Base-by-base conservation (phyloP, 2,888 invertebrate genomes). In the Idaea straminata region DNA sequence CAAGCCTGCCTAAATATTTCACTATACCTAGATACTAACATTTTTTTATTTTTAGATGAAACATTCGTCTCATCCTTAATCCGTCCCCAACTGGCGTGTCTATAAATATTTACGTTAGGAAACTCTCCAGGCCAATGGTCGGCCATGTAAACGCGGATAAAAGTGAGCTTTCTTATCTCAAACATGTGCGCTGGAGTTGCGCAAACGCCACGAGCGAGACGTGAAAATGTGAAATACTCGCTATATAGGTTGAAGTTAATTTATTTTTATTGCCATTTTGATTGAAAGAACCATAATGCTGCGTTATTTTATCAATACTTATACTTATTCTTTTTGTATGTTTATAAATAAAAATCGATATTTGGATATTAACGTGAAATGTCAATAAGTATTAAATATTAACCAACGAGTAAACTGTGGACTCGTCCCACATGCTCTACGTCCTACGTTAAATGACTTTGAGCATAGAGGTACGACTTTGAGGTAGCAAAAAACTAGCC, bases 101-200 rank as follows among this genome's bases (percentile, higher is more conserved):
- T 92, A 91, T 92, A 92, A 92, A 92, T 92, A 92, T 92, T 92
- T 92, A 92, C 87, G 85, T 89, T 89, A 88, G 85, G 88, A 87
- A 91, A 90, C 89, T 88, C 86, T 85, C 83, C 88, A 87, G 86
- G 87, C 89, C 91, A 90, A 89, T 87, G 88, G 88, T 86, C 88
- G 86, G 84, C 85, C 85, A 85, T 86, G 85, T 84, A 78, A 79
- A 82, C 84, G 83, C 87, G 87, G 88, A 90, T 89, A 90, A 89
- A 89, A 88, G 85, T 86, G 83, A 82, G 87, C 86, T 88, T 91
- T 91, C 91, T 91, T 92, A 90, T 91, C 91, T 87, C 78, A 74
- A 83, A 83, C 88, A 86, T 87, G 87, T 83, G 85, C 78, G 79
- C 71, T 65, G 72, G 83, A 76, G 83, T 91, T 91, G 88, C 88